Evolutionary conservation across 2,888 invertebrate species (phyloP), one percentile per base, ranked within the genome.

Genomic region (Apamea sordens): DNA sequence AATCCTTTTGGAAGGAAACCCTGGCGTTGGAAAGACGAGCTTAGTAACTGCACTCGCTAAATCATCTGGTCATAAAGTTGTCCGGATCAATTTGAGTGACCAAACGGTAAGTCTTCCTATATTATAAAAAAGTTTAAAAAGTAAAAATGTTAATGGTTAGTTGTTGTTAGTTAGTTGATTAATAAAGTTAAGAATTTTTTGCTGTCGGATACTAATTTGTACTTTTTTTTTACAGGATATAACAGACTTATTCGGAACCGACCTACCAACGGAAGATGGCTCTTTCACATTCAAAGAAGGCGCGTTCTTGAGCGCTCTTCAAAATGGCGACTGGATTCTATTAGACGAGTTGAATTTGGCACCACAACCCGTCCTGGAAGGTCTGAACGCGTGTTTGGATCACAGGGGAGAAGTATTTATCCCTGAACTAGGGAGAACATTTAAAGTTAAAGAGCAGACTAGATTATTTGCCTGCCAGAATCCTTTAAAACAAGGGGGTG

Each of bases 21-120:
- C 99, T 6, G 99, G 99, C 4, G 99, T 99, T 36, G 99, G 99
- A 6, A 99, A 99, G 96, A 99, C 99, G 0, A 99, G 99, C 88
- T 97, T 99, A 77, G 98, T 99, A 3, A 98, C 98, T 76, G 99
- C 99, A 47, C 96, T 99, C 64, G 99, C 99, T 0, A 98, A 98
- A 91, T 97, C 98, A 15, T 98, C 99, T 4, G 98, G 99, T 2
- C 98, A 99, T 93, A 97, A 97, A 91, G 97, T 99, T 56, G 98
- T 99, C 24, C 97, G 99, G 69, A 99, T 99, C 80, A 99, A 99
- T 97, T 97, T 99, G 71, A 99, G 99, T 73, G 99, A 99, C 92
- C 99, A 99, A 96, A 99, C 99, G 61, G 98, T 98, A 96, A 71
- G 71, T 41, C n/a, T 0, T 21, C 4, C 8, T 61, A 18, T 24